These are phyloP conservation scores for Nudaria mundana DNA, from an alignment of 2,888 invertebrate species.

Conservation along the genomic window DNA sequence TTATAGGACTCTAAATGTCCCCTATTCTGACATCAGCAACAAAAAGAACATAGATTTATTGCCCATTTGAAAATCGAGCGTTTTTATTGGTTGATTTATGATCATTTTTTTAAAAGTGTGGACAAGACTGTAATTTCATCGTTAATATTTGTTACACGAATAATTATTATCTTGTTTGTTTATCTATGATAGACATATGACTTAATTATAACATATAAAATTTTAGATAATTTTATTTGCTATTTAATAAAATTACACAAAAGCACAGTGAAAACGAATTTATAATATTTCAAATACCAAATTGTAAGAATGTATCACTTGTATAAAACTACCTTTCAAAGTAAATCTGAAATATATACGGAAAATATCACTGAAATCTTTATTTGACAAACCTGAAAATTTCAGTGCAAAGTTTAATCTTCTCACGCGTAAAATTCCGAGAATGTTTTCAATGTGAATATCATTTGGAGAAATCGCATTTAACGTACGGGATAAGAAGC, in stretches of 20 bases:
- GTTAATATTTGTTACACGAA: slow-evolving; percentile 4
- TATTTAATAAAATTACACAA: not conserved
- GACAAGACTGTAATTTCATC: slow-evolving; percentile 20
- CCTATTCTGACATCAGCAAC: slow-evolving; percentile 33
- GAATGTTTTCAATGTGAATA: slow-evolving; percentile 19
- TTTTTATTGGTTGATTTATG: slow-evolving; percentile 35
- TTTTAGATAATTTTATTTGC: no score
- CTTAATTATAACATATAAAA: slow-evolving; percentile 6
- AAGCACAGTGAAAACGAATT: no score
- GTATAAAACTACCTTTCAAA: no score
- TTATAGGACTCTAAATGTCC: slow-evolving; percentile 47
- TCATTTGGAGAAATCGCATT: slow-evolving; percentile 16
- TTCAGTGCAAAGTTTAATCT: slow-evolving; percentile 9
- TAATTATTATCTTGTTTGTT: slow-evolving; percentile 7
- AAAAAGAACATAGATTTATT: slow-evolving; percentile 36
- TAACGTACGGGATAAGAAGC: slow-evolving; percentile 14
- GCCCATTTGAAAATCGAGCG: slow-evolving; percentile 30
- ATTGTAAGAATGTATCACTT: no score
- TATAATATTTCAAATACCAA: no score
- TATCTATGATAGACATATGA: slow-evolving; percentile 3
- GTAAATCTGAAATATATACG: not conserved
- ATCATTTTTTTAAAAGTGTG: slow-evolving; percentile 15
- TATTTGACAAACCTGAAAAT: slow-evolving; percentile 4
- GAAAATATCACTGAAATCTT: slow-evolving; percentile 1
- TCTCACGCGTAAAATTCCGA: slow-evolving; percentile 7